These are phyloP conservation scores for Lasioglossum morio DNA, from an alignment of 2,888 invertebrate genomes.

Conservation along the genomic window DNA sequence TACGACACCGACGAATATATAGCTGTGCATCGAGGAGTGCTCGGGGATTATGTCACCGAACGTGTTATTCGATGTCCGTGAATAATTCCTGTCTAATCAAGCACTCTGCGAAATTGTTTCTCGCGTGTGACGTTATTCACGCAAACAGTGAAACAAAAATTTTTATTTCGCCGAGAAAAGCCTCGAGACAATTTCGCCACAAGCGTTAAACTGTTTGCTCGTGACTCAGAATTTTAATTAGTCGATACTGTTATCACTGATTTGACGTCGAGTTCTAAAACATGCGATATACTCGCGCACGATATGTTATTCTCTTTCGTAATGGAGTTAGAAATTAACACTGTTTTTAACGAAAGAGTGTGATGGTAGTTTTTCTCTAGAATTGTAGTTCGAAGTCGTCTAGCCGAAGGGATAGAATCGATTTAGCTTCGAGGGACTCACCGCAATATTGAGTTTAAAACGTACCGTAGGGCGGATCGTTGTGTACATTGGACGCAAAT, in stretches of 20 bases:
- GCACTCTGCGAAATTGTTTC: not conserved
- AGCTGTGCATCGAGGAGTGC: not conserved
- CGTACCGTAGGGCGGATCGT: constrained; percentile 5
- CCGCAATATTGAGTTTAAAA: not conserved
- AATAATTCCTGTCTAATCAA: constrained; percentile 7
- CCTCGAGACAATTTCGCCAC: not conserved
- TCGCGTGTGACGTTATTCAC: not conserved
- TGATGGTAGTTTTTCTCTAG: not conserved
- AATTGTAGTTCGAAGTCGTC: not conserved
- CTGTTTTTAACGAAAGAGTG: not conserved
- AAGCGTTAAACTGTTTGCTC: not conserved
- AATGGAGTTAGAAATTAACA: not conserved
- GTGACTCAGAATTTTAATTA: not conserved
- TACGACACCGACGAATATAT: not conserved
- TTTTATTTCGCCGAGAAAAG: not conserved
- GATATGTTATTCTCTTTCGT: not conserved
- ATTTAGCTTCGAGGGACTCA: not conserved
- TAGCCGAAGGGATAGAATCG: not conserved
- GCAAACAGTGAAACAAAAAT: not conserved
- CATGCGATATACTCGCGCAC: not conserved
- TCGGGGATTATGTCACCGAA: not conserved
- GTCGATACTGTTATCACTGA: not conserved
- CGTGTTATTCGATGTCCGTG: not conserved
- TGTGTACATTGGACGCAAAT: constrained; percentile 30
- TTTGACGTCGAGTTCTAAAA: not conserved